Evolutionary conservation across 2,888 invertebrate species (phyloP).

Genomic region (Eubasilissa splendida): DNA sequence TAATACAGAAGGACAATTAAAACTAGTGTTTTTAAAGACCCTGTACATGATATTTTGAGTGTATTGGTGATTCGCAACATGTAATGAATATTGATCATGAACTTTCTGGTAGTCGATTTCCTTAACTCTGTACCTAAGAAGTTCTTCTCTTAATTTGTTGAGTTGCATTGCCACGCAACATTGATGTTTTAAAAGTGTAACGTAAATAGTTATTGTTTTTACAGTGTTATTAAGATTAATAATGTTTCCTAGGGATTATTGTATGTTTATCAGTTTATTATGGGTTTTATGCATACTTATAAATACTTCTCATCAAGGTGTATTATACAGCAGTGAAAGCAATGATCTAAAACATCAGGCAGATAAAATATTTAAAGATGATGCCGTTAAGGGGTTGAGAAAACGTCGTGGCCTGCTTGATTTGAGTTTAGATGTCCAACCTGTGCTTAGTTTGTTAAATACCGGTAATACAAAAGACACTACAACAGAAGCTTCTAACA

Average conservation of each 20-base stretch:
- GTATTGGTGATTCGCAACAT: conserved; percentile 19
- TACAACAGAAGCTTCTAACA: conserved; percentile 8
- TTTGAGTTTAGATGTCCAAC: conserved; percentile 39
- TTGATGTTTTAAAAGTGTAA: not conserved
- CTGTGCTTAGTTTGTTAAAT: conserved; percentile 23
- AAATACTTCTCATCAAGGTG: not conserved
- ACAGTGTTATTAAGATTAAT: not conserved
- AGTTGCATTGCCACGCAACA: not conserved
- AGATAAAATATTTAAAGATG: no score
- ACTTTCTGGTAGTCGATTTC: conserved; percentile 22
- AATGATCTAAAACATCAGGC: no score
- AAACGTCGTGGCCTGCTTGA: conserved; percentile 39
- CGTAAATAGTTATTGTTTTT: not conserved
- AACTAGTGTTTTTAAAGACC: no score
- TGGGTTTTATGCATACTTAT: not conserved
- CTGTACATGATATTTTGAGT: conserved; percentile 7
- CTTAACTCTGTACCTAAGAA: not conserved
- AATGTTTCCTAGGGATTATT: conserved; percentile 21
- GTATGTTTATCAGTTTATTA: conserved; percentile 15
- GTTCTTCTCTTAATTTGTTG: not conserved
- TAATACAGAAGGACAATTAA: no score
- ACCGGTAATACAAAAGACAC: not conserved
- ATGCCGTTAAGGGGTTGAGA: not conserved
- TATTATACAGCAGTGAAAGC: not conserved
- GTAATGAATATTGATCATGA: conserved; percentile 33